Base-by-base conservation (phyloP, 2,113 vertebrate species). In the Mustelus asterias region DNA sequence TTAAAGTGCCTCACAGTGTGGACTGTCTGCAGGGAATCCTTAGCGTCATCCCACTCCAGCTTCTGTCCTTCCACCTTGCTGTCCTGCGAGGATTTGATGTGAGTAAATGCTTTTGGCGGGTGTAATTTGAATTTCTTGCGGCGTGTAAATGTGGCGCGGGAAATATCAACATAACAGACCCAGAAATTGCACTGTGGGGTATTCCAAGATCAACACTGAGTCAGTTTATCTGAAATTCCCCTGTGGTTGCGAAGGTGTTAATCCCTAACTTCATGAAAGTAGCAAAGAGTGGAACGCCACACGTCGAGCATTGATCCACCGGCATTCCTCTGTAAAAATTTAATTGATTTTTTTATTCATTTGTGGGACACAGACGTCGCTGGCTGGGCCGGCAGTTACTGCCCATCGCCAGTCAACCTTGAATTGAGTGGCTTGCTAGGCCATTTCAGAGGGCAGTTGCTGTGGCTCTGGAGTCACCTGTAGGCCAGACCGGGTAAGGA, bases 1-100 rank as follows among this genome's bases (percentile, higher is more conserved):
- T 99, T 97, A 99, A 98, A 96, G 99, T 99, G 96, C 99, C 99
- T 70, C 99, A 99, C 96, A 98, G 98, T 0, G 98, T 99, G 97
- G 99, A 99, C 97, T 99, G 99, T 95, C 98, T 99, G 96, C 99
- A 99, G 97, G 99, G 99, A 29, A 97, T 99, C 96, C 98, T 99
- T 96, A 99, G 99, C 0, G 99, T 99, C 41, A 99, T 99, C 96
- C 99, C 99, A 0, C 98, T 99, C 8, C 99, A 99, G 97, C 97
- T 99, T 83, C 98, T 99, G 96, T 99, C 99, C 95, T 99, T 99
- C 98, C 99, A 99, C 96, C 98, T 99, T 14, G 99, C 99, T 0
- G 99, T 99, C 33, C 98, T 99, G 96, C 97, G 99, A 96, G 99
- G 99, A 96, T 99, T 97, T 0, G 99, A 99, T 0, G 99, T 99